Evolutionary conservation across 2,113 vertebrate species (phyloP).

Genomic region (Corythoichthys intestinalis): DNA sequence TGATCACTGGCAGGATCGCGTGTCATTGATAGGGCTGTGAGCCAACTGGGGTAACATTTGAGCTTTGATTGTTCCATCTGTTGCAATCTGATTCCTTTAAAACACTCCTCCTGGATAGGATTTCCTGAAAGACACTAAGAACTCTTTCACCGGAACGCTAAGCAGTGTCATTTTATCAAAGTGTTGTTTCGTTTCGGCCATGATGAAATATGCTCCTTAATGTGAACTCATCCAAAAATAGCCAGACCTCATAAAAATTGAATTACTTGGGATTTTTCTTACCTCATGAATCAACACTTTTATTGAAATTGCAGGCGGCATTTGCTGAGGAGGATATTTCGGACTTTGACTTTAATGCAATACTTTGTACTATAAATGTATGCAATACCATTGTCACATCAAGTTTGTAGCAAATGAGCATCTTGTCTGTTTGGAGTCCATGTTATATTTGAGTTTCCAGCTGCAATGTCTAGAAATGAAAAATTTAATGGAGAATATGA

Average conservation of each 20-base stretch:
- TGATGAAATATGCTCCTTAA: background rate
- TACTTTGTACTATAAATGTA: background rate
- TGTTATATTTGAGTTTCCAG: background rate
- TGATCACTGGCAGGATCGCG: constrained; percentile 34
- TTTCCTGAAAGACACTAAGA: constrained; percentile 45
- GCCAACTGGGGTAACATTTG: constrained; percentile 44
- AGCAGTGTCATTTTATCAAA: constrained; percentile 52
- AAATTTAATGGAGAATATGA: background rate
- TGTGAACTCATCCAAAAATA: constrained; percentile 22
- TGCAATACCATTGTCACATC: background rate
- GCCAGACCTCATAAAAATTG: constrained; percentile 10
- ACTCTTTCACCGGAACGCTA: constrained; percentile 21
- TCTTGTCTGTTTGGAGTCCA: background rate
- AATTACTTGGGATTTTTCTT: constrained; percentile 11
- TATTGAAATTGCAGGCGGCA: background rate
- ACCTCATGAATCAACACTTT: background rate
- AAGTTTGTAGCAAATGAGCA: background rate
- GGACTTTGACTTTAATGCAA: background rate
- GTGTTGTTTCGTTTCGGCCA: constrained; percentile 10
- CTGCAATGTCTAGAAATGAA: background rate
- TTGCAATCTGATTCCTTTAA: constrained; percentile 49
- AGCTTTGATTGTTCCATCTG: constrained; percentile 51
- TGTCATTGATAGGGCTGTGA: constrained; percentile 32
- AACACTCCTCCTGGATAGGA: constrained; percentile 38
- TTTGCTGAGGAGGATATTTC: background rate